These are phyloP conservation scores for Oligia fasciuncula DNA, from an alignment of 2,888 invertebrate species.

Conservation along the genomic window DNA sequence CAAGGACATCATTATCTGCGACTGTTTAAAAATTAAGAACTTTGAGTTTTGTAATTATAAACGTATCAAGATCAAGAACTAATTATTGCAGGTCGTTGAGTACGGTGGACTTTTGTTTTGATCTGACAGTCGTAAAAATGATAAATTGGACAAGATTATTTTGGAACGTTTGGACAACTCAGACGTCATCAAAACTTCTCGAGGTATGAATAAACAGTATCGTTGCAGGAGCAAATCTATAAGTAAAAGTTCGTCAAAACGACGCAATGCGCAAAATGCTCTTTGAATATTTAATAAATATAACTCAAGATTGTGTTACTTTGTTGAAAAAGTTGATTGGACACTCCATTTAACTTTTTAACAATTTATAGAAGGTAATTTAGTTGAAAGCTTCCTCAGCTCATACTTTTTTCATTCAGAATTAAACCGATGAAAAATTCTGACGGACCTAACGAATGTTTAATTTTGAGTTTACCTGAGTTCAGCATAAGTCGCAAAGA, in stretches of 20 bases:
- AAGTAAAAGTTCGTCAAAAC: slow-evolving; percentile 24
- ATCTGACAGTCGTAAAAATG: slow-evolving; percentile 18
- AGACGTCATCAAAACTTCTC: slow-evolving; percentile 15
- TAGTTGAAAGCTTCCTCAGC: slow-evolving; percentile 30
- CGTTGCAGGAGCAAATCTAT: slow-evolving; percentile 13
- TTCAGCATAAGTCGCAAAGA: not conserved
- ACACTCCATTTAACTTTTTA: slow-evolving; percentile 31
- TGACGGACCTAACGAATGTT: not conserved
- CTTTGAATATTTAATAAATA: slow-evolving; percentile 46
- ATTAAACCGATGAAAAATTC: not conserved
- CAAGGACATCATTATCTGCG: slow-evolving; percentile 54
- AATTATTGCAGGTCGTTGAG: slow-evolving; percentile 18
- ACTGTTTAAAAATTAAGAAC: slow-evolving; percentile 28
- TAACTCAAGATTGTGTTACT: slow-evolving; percentile 27
- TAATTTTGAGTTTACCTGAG: not conserved
- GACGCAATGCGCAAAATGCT: slow-evolving; percentile 53
- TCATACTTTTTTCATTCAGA: slow-evolving; percentile 9
- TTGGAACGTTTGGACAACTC: not conserved
- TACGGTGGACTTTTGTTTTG: slow-evolving; percentile 16
- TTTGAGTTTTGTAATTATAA: slow-evolving; percentile 22
- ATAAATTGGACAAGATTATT: slow-evolving; percentile 14
- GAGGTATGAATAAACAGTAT: slow-evolving; percentile 31
- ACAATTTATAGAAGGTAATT: slow-evolving; percentile 39
- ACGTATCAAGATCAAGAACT: slow-evolving; percentile 22
- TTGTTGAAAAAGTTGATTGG: slow-evolving; percentile 35